Evolutionary conservation across 1,140 invertebrate species (phyloP), one percentile per base, ranked within the genome.

Genomic region (Caenorhabditis brenneri): DNA sequence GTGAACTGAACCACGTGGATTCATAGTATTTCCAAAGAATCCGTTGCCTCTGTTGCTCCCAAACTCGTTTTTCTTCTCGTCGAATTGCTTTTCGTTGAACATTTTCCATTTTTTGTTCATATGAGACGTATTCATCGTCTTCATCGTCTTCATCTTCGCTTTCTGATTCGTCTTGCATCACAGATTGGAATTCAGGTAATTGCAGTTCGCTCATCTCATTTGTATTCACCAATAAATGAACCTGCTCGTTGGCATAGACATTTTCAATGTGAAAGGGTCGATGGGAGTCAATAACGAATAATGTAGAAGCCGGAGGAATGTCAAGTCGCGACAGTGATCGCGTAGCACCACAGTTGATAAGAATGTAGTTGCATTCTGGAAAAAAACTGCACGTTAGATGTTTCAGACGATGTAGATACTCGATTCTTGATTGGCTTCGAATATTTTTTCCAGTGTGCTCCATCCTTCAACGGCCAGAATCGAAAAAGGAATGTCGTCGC

Each of bases 1-100:
- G 48, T 24, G 65, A 31, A 16, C 69, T 51, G 74, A 74, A 80
- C 82, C 82, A 83, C 15, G 31, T 79, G n/a, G 33, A 49, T 46
- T 83, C 82, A 39, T 83, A 83, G 27, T 83, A 83, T 27, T 29
- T 49, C 82, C 82, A 83, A 16, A 74, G 53, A 46, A 79, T 48
- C 7, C 36, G 10, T 5, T 69, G 9, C 48, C 55, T 51, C 22
- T 69, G 65, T 12, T 46, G 39, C 46, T 83, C 82, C 82, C 82
- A 83, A 39, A 60, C 53, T 46, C 51, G 55, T 29, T 42, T 48
- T 27, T 69, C 42, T 49, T 51, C 60, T 48, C 81, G 15, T 42
- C 9, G 9, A 31, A 74, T 74, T 9, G 65, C 65, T 74, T 42
- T 74, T n/a, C 65, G 65, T 24, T 36, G 65, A 42, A 74, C 24